Base-by-base conservation (phyloP, 2,888 invertebrate species). In the Prostheceraeus crozeri region DNA sequence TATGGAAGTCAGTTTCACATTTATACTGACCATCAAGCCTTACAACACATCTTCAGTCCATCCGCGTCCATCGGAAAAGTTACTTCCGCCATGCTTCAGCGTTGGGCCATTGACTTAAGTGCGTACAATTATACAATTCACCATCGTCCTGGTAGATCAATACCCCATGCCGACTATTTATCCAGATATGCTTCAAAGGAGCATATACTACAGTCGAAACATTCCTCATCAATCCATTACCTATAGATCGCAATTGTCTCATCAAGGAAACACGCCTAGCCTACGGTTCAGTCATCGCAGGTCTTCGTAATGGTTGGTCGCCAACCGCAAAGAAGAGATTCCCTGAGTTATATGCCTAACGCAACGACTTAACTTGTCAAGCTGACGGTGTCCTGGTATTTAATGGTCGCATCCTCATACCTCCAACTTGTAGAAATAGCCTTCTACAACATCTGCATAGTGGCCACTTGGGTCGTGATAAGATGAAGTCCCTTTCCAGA, bases 41-140 rank as follows among this genome's bases (percentile, higher is more conserved):
- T 40, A n/a, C 40, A 40, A 40, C 19, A 40, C 40, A 40, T 40
- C 6, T 8, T 40, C 6, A 40, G 19, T 40, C 19, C 40, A 28
- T 25, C 23, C 8, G 28, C 25, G 25, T 48, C 48, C 14, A 10
- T 48, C 6, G 28, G 6, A 25, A 48, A 23, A 16, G 48, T 30
- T 48, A 48, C 48, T 14, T 48, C 25, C 28, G 28, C 23, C 48
- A 48, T 48, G 48, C 48, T 48, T 3, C 14, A 48, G 48, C 23
- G 48, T 25, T 48, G 48, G 48, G 48, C 48, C 28, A 14, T 48
- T 19, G 48, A 48, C 16, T 30, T 48, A 30, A 48, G 23, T 48
- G 48, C 48, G 27, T 48, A 48, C 48, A 48, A 48, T 6, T 48
- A 19, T 48, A 48, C 23, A 23, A 48, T 48, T 19, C 23, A 6